phyloP scores from a whole-genome alignment of 2,888 invertebrate genomes.

The Melanargia galathea region DNA sequence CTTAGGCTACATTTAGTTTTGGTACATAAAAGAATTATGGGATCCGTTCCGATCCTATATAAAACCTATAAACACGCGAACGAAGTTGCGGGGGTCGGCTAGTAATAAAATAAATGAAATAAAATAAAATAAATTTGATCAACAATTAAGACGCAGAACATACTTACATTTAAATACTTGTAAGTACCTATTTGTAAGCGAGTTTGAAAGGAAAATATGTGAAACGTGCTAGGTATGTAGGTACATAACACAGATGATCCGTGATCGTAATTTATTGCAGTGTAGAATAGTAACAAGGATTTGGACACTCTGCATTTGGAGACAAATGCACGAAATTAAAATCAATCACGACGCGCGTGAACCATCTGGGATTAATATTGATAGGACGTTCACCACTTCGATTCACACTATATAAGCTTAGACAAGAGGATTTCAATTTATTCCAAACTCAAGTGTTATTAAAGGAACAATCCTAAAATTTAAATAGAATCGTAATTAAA shows the following conservation, averaged over 20 bases:
- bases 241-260: not conserved
- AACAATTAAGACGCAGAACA: too few species aligned
- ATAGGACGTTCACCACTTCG: conserved; percentile 66
- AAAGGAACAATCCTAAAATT: conserved; percentile 52
- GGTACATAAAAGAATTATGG: too few species aligned
- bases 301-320: conserved; percentile 31
- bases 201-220: not conserved
- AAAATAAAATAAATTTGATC: too few species aligned
- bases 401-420: conserved; percentile 69
- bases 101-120: too few species aligned
- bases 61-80: too few species aligned
- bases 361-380: conserved; percentile 60
- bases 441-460: conserved; percentile 62
- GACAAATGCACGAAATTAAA: conserved; percentile 62
- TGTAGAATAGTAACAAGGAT: conserved; percentile 38
- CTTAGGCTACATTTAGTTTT: too few species aligned
- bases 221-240: not conserved
- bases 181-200: not conserved
- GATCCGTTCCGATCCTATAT: too few species aligned
- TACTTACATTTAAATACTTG: too few species aligned
- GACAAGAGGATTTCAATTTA: conserved; percentile 62
- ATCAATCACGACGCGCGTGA: conserved; percentile 68
- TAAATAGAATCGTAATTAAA: not conserved
- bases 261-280: conserved; percentile 36
- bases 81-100: too few species aligned